Evolutionary conservation across 2,888 invertebrate species (phyloP).

Genomic region (Rhamphomyia laevipes): DNA sequence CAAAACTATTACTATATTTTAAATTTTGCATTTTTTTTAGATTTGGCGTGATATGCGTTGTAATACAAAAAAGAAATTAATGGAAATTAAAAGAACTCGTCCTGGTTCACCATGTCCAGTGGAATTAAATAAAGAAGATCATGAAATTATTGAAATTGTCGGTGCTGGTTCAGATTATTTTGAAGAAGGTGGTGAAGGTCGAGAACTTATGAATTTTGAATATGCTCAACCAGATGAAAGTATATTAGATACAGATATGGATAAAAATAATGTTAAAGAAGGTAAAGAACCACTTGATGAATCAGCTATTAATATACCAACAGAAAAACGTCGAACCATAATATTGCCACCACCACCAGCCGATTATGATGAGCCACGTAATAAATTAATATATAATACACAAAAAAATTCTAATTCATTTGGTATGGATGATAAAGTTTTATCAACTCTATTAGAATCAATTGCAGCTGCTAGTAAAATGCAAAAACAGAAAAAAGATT

Average conservation of each 20-base stretch:
- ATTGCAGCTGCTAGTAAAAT: not conserved
- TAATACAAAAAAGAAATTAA: slow-evolving; percentile 32
- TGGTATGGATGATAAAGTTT: slow-evolving; percentile 1
- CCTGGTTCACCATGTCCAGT: slow-evolving; percentile 30
- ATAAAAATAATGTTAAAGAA: not conserved
- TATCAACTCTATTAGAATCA: not conserved
- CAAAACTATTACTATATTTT: too few relatives aligned
- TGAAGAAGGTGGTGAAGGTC: slow-evolving; percentile 33
- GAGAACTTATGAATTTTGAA: not conserved
- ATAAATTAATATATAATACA: not conserved
- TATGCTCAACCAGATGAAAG: not conserved
- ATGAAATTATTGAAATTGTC: slow-evolving; percentile 34
- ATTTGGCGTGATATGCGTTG: slow-evolving; percentile 36
- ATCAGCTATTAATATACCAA: not conserved
- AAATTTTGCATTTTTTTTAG: too few relatives aligned
- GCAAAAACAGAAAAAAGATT: not conserved
- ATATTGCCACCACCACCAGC: not conserved
- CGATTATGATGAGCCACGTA: not conserved
- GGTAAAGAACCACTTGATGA: not conserved
- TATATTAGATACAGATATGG: not conserved
- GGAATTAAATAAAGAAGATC: slow-evolving; percentile 33
- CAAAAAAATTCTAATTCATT: not conserved
- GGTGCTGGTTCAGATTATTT: slow-evolving; percentile 35
- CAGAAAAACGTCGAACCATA: not conserved
- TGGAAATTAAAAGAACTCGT: slow-evolving; percentile 24